phyloP scores from a whole-genome alignment of 2,888 invertebrate species.

The Apamea anceps region DNA sequence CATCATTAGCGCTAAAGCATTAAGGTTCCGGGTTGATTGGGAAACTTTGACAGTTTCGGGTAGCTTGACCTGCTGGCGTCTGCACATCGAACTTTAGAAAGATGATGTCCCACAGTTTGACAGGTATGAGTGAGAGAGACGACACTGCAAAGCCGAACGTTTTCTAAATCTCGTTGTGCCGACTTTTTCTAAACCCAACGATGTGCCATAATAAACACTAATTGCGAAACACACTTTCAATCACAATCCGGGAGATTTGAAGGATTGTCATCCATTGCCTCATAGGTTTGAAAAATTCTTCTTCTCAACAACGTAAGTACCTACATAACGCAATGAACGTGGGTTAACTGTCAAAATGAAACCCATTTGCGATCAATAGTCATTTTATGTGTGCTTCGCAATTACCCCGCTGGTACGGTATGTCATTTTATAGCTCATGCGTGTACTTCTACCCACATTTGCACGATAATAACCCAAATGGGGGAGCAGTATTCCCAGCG shows the following conservation, averaged over 20 bases:
- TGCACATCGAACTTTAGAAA: not conserved
- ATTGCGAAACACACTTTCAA: too few species aligned
- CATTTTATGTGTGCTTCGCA: not conserved
- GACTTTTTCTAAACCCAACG: too few species aligned
- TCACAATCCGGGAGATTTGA: too few species aligned
- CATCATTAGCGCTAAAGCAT: too few species aligned
- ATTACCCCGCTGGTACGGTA: not conserved
- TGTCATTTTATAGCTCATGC: not conserved
- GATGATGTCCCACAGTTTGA: not conserved
- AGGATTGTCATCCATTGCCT: too few species aligned
- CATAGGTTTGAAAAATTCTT: too few species aligned
- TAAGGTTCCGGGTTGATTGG: too few species aligned
- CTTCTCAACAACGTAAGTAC: too few species aligned
- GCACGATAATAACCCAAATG: not conserved
- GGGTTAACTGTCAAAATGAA: not conserved
- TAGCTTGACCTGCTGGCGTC: too few species aligned
- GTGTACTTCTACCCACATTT: not conserved
- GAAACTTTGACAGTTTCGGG: too few species aligned
- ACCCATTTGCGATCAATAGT: not conserved
- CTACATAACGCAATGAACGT: not conserved
- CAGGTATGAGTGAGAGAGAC: not conserved
- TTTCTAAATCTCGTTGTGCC: not conserved
- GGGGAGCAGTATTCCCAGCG: not conserved
- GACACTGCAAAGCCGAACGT: not conserved
- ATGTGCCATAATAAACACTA: not conserved